phyloP scores from a whole-genome alignment of 2,113 vertebrate species.

The Neolamprologus fasciatus region DNA sequence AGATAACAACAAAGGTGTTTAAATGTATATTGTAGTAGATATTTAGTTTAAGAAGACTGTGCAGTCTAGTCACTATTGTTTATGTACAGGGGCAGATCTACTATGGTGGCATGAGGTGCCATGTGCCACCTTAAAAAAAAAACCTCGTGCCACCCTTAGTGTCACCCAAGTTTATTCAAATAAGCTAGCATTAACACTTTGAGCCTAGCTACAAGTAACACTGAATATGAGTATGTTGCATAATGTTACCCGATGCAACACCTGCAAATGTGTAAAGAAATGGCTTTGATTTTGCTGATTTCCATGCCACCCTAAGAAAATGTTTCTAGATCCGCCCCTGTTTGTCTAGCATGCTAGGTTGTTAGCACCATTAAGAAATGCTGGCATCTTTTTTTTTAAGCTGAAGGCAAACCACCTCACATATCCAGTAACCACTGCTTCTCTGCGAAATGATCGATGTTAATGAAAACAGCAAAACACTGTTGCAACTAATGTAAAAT shows the following conservation, averaged over 20 bases:
- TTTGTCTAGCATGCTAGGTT: neutral
- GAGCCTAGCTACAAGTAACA: neutral
- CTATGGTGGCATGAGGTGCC: neutral
- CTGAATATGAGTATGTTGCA: neutral
- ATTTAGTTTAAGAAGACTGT: neutral
- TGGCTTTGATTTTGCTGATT: neutral
- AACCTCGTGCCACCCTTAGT: fast-evolving
- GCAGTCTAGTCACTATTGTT: neutral
- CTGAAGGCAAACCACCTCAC: neutral
- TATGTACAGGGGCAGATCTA: neutral
- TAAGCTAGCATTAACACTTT: neutral
- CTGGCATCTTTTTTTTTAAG: neutral
- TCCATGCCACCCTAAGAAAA: neutral
- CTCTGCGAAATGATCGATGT: neutral
- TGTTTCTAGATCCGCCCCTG: neutral
- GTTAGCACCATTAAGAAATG: neutral
- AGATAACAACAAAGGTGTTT: neutral
- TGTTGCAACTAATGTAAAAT: neutral
- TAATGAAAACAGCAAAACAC: neutral
- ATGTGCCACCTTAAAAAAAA: neutral
- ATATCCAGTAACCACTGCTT: neutral
- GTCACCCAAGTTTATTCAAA: neutral
- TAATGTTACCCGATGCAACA: neutral
- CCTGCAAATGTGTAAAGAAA: neutral
- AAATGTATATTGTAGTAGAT: neutral